A percentile compares a stretch with the other conserved stretches of the same genome.
Conservation (phyloP, 2,113 vertebrate species). For the Bombycilla garrulus region DNA sequence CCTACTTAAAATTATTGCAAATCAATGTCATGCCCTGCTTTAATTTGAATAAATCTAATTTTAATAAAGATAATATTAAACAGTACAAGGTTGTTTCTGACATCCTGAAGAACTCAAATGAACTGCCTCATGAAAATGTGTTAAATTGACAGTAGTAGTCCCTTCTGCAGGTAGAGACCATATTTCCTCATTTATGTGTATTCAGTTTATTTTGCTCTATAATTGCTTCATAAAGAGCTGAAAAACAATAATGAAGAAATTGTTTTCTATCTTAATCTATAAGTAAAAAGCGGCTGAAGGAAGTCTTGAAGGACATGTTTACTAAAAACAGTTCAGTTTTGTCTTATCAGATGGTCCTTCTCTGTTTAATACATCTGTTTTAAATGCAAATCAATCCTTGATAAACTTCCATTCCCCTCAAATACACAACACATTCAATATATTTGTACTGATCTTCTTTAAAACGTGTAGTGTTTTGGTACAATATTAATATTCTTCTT, state of each 20-base stretch:
- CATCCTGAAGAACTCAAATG: not conserved
- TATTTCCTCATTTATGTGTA: not conserved
- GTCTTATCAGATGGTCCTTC: not conserved
- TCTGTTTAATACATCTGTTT: slow-evolving; percentile 1
- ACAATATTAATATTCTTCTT: not conserved
- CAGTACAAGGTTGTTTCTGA: not conserved
- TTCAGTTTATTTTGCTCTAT: not conserved
- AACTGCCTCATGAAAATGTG: not conserved
- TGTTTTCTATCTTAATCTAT: not conserved
- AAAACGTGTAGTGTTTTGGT: not conserved
- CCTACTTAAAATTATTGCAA: slow-evolving; percentile 17
- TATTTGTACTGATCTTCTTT: not conserved
- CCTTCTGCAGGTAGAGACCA: not conserved
- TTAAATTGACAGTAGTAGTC: not conserved
- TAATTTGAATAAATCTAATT: slow-evolving; percentile 45
- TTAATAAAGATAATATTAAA: slow-evolving; percentile 39
- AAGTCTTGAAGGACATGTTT: not conserved
- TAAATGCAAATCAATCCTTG: not conserved
- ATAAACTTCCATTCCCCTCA: not conserved
- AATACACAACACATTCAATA: not conserved
- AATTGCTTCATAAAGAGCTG: slow-evolving; percentile 19
- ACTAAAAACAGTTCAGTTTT: not conserved
- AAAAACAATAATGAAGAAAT: not conserved
- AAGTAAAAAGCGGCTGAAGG: not conserved
- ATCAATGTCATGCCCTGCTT: slow-evolving; percentile 43